Conservation (phyloP, 2,888 invertebrate genomes). For the Lasioglossum villosulum region DNA sequence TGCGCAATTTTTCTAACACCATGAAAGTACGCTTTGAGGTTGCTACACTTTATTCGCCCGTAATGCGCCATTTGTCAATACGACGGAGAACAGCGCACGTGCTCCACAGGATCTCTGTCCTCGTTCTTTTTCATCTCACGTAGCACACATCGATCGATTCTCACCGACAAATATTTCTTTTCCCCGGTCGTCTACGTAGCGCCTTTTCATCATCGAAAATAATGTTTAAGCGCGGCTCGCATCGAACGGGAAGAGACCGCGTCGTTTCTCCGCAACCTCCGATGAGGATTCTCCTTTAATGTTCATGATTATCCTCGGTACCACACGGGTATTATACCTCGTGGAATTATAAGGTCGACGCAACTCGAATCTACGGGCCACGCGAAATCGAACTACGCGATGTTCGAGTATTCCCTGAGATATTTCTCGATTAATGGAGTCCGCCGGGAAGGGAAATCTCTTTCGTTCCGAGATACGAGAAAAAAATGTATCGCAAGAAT, state of each 20-base stretch:
- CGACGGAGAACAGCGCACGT: slow-evolving; percentile 9
- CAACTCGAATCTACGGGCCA: slow-evolving; percentile 53
- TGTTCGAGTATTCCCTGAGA: neutral
- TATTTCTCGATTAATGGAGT: neutral
- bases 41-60: neutral
- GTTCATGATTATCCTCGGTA: slow-evolving; percentile 67
- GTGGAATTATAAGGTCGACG: slow-evolving; percentile 68
- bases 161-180: slow-evolving; percentile 49
- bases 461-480: neutral
- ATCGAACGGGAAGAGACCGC: slow-evolving; percentile 47
- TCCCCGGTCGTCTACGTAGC: slow-evolving; percentile 45
- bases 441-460: slow-evolving; percentile 7
- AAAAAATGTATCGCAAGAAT: neutral
- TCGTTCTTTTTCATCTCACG: neutral
- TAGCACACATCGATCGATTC: slow-evolving; percentile 21
- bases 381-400: slow-evolving; percentile 42
- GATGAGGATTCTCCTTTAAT: slow-evolving; percentile 65
- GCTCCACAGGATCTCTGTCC: neutral
- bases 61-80: neutral
- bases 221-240: slow-evolving; percentile 63
- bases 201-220: slow-evolving; percentile 72
- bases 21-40: too few relatives aligned
- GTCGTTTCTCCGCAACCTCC: slow-evolving; percentile 32
- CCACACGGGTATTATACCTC: slow-evolving; percentile 60
- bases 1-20: too few relatives aligned